Conservation (phyloP, 2,888 invertebrate species). For the Azorinus chamasolen region DNA sequence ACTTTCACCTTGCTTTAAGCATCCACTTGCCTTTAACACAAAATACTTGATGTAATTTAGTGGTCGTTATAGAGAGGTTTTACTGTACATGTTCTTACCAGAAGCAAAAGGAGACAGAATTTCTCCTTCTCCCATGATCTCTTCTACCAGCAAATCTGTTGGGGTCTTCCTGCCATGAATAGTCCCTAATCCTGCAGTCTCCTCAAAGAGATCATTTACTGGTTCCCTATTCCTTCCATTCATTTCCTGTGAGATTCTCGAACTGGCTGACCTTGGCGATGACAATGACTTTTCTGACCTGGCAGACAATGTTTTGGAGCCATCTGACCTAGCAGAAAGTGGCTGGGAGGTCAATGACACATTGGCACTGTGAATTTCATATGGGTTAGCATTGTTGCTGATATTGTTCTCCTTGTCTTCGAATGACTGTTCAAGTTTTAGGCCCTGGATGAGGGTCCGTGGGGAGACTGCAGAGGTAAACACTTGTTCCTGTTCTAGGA, state of each 20-base stretch:
- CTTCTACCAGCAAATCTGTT: constrained; percentile 63
- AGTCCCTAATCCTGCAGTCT: not conserved
- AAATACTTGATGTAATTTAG: too few relatives aligned
- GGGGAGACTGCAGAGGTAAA: too few relatives aligned
- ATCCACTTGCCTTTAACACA: too few relatives aligned
- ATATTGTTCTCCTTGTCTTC: not conserved
- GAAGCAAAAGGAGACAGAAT: constrained; percentile 61
- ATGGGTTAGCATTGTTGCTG: not conserved
- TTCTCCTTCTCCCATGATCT: constrained; percentile 65
- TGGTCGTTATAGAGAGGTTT: too few relatives aligned
- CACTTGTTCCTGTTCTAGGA: too few relatives aligned
- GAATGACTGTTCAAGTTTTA: too few relatives aligned
- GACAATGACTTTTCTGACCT: constrained; percentile 35
- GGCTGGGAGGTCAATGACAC: constrained; percentile 13
- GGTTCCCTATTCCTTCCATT: constrained; percentile 1
- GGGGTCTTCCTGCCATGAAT: constrained; percentile 55
- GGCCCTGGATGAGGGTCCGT: too few relatives aligned
- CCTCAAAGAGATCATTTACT: not conserved
- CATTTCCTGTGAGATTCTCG: constrained; percentile 22
- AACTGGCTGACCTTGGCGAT: constrained; percentile 35
- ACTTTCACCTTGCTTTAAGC: too few relatives aligned
- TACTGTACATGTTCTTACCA: too few relatives aligned
- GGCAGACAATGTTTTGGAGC: constrained; percentile 23
- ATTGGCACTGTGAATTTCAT: constrained; percentile 8
- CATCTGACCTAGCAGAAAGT: constrained; percentile 36